A percentile compares a stretch with the other conserved stretches of the same genome.
Evolutionary conservation across 2,113 vertebrate genomes (phyloP).

Genomic region (Abramis brama): DNA sequence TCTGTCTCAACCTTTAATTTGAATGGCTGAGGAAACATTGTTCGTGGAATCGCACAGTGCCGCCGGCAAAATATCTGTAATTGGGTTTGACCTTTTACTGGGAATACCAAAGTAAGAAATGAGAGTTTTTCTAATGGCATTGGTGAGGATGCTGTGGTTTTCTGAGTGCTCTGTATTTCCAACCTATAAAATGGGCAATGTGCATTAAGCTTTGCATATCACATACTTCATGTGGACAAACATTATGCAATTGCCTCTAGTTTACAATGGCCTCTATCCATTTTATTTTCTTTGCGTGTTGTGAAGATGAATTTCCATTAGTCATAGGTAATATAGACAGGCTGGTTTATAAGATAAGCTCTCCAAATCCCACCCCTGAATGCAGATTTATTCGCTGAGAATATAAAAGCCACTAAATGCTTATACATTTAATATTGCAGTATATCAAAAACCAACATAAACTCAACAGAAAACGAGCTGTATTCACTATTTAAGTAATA

Average conservation of each 20-base stretch:
- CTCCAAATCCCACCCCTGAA: background rate
- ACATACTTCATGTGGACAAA: background rate
- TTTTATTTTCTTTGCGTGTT: background rate
- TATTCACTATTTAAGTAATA: background rate
- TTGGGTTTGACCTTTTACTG: constrained; percentile 82
- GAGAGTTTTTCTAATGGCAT: constrained; percentile 77
- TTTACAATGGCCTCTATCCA: background rate
- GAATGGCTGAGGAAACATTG: constrained; percentile 69
- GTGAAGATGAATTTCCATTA: constrained; percentile 17
- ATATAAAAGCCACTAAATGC: background rate
- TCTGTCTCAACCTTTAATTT: constrained; percentile 72
- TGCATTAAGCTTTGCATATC: background rate
- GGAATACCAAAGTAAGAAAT: constrained; percentile 79
- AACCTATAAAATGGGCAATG: background rate
- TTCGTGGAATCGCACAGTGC: constrained; percentile 76
- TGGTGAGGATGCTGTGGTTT: constrained; percentile 65
- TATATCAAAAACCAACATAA: background rate
- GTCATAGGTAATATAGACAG: background rate
- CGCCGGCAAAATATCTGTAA: constrained; percentile 78
- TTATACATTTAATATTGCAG: background rate
- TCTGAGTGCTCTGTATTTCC: background rate
- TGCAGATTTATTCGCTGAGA: background rate
- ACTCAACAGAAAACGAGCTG: background rate
- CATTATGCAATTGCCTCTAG: background rate
- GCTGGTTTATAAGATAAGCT: constrained; percentile 7